Conservation (phyloP, 2,113 vertebrate genomes). For the Pedionomus torquatus region DNA sequence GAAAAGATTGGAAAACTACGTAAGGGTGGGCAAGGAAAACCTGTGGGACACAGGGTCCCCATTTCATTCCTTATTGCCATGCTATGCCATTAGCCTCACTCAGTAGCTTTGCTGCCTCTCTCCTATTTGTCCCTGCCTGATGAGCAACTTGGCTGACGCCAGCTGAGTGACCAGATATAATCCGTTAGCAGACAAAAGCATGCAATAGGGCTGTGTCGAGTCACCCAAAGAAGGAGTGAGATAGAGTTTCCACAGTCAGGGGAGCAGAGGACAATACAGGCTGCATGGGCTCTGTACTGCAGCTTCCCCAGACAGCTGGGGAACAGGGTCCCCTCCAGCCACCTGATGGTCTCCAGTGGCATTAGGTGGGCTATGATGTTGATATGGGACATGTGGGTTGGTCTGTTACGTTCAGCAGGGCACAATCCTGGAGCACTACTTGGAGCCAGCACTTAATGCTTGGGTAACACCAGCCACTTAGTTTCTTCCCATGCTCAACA, state of each 20-base stretch:
- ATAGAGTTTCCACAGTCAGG: background rate
- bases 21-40: background rate
- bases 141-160: background rate
- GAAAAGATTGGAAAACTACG: background rate
- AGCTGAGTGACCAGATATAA: background rate
- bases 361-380: background rate
- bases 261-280: background rate
- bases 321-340: background rate
- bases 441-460: background rate
- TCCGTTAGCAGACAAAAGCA: background rate
- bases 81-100: background rate
- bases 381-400: background rate
- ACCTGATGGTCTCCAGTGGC: background rate
- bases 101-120: background rate
- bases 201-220: background rate
- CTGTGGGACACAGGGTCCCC: background rate
- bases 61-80: background rate
- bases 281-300: background rate
- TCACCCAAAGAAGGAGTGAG: background rate
- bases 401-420: background rate
- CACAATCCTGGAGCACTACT: background rate
- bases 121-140: background rate
- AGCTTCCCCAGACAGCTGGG: background rate
- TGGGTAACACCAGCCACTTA: background rate
- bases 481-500: conserved; percentile 13